These are phyloP conservation scores for Cantharis rufa DNA, from an alignment of 2,888 invertebrate genomes.

Conservation along the genomic window DNA sequence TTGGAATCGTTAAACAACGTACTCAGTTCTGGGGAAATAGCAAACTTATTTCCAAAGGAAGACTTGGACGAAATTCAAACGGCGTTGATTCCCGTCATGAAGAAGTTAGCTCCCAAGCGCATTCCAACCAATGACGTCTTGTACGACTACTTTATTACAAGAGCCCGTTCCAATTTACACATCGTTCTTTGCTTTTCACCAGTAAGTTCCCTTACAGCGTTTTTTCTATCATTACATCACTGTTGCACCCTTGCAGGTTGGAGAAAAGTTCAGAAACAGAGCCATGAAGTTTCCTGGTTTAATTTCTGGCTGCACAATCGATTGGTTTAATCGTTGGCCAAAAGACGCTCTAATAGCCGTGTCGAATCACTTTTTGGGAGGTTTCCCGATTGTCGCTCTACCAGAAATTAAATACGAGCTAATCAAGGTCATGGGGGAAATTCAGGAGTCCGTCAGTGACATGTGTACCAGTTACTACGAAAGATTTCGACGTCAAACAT, in stretches of 20 bases:
- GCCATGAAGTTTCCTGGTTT: conserved; percentile 88
- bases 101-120: conserved; percentile 74
- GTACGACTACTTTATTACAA: conserved; percentile 82
- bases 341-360: conserved; percentile 83
- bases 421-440: conserved; percentile 80
- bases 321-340: conserved; percentile 93
- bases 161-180: conserved; percentile 74
- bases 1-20: conserved; percentile 88
- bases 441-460: conserved; percentile 80
- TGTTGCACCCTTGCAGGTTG: conserved; percentile 87
- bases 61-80: conserved; percentile 84
- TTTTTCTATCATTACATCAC: conserved; percentile 68
- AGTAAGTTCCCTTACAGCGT: background rate
- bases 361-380: conserved; percentile 73
- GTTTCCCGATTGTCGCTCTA: conserved; percentile 64
- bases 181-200: background rate
- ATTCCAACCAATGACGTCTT: conserved; percentile 81
- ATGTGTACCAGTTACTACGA: conserved; percentile 77
- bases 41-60: conserved; percentile 85
- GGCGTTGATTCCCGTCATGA: conserved; percentile 79
- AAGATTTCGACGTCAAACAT: conserved; percentile 78
- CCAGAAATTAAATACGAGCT: conserved; percentile 72
- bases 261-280: conserved; percentile 85
- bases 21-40: conserved; percentile 86
- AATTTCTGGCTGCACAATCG: conserved; percentile 88